Conservation (phyloP, 2,797 vertebrate species). For the Garrulus glandarius region DNA sequence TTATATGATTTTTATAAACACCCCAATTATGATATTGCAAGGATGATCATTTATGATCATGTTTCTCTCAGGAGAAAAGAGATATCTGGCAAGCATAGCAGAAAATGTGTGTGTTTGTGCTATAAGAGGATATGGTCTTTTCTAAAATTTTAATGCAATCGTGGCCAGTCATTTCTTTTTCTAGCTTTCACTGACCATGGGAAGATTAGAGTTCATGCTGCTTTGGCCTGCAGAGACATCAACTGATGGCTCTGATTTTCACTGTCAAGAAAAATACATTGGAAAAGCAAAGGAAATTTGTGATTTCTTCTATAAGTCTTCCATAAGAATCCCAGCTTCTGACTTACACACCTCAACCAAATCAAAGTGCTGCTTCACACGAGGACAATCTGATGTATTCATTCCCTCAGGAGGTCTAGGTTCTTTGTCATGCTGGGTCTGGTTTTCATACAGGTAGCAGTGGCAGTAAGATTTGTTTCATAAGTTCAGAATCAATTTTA, state of each 20-base stretch:
- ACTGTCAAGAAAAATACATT: background rate
- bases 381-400: background rate
- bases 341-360: accelerated
- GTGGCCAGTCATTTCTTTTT: background rate
- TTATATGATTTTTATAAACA: background rate
- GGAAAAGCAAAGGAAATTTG: background rate
- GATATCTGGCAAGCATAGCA: background rate
- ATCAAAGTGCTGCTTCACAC: background rate
- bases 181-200: background rate
- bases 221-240: background rate
- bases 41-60: background rate
- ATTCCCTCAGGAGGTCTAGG: background rate
- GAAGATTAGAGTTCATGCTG: background rate
- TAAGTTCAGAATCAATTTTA: background rate
- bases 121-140: background rate
- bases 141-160: background rate
- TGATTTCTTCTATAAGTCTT: background rate
- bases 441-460: background rate
- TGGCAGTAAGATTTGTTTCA: background rate
- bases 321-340: background rate
- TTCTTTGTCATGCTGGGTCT: background rate
- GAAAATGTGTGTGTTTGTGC: background rate
- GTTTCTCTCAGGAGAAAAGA: background rate
- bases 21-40: background rate
- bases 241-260: background rate